Conservation (phyloP, 1,140 invertebrate genomes). For the Drosophila nebulosa region DNA sequence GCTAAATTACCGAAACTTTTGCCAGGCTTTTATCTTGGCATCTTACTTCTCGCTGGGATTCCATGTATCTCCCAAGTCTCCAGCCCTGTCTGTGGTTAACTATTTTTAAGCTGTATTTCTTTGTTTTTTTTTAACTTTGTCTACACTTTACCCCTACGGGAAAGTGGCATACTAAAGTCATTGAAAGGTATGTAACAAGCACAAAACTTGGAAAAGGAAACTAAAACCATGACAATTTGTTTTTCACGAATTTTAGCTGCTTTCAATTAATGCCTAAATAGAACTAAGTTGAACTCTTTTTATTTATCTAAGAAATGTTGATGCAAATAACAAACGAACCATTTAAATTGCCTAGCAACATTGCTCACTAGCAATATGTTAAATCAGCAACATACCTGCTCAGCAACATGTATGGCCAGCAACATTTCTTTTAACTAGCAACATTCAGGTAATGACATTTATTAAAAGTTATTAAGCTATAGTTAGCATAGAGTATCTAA, state of each 20-base stretch:
- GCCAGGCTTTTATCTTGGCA: neutral
- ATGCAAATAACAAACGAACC: no score
- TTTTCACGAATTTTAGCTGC: neutral
- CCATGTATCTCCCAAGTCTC: neutral
- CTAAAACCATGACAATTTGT: neutral
- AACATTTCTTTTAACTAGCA: no score
- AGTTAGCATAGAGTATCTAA: neutral
- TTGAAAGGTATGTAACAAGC: neutral
- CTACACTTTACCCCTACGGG: neutral
- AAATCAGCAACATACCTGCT: no score
- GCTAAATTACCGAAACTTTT: constrained; percentile 7
- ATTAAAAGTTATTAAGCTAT: neutral
- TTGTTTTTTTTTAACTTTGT: neutral
- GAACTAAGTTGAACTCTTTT: no score
- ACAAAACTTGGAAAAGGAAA: no score
- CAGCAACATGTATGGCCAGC: no score
- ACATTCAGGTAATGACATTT: neutral
- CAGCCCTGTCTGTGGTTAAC: neutral
- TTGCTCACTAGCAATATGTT: neutral
- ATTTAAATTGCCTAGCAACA: neutral
- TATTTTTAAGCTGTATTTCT: neutral
- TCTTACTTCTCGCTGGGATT: constrained; percentile 7
- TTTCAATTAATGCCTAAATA: no score
- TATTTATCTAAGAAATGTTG: no score
- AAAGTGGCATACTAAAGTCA: neutral